Percentiles rank a stretch among this genome's conserved stretches.
Evolutionary conservation across 2,888 invertebrate species (phyloP).

Genomic region (Isotomurus palustris): DNA sequence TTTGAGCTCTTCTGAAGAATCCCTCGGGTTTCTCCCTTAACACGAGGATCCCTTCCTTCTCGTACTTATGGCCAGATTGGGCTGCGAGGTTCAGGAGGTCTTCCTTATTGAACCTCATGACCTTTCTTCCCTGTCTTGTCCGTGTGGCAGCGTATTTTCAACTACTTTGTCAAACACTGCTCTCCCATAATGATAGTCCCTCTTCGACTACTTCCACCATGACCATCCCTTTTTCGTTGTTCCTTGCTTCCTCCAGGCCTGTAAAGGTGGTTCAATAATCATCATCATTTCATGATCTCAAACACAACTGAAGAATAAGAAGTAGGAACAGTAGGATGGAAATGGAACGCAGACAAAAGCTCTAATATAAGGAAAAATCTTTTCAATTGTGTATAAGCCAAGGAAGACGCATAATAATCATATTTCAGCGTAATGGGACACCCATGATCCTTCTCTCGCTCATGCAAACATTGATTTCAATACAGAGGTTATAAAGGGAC

Average conservation of each 20-base stretch:
- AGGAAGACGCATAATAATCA: too few species aligned
- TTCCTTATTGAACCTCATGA: constrained; percentile 88
- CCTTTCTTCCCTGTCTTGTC: background rate
- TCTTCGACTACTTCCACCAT: background rate
- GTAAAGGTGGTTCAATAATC: too few species aligned
- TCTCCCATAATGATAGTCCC: too few species aligned
- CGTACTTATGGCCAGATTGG: constrained; percentile 81
- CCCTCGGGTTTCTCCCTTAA: constrained; percentile 85
- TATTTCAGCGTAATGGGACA: too few species aligned
- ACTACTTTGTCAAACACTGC: too few species aligned
- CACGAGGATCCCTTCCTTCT: constrained; percentile 82
- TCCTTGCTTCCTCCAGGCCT: too few species aligned
- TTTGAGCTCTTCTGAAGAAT: constrained; percentile 85
- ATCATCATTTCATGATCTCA: too few species aligned
- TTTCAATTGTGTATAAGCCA: too few species aligned
- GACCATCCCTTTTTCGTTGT: background rate
- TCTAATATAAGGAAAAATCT: too few species aligned
- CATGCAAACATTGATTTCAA: background rate
- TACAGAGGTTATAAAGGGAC: constrained; percentile 2
- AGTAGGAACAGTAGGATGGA: too few species aligned
- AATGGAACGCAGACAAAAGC: too few species aligned
- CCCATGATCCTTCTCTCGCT: background rate
- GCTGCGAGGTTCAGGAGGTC: constrained; percentile 79
- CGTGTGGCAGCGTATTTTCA: background rate
- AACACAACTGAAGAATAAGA: too few species aligned